Evolutionary conservation across 1,140 invertebrate species (phyloP).

Genomic region (Nymphalis io): DNA sequence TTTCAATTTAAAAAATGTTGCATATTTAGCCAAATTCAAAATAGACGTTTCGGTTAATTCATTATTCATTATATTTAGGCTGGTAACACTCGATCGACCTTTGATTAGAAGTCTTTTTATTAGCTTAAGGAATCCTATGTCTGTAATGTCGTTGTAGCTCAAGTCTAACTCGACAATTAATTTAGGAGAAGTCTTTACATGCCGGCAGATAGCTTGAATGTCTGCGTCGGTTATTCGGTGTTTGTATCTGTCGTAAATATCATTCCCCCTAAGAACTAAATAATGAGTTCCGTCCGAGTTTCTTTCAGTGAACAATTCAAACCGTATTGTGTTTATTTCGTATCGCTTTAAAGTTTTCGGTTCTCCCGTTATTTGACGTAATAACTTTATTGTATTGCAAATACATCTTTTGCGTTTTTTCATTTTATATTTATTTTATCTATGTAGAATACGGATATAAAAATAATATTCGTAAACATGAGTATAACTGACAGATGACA

Average conservation of each 20-base stretch:
- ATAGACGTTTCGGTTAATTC: constrained; percentile 71
- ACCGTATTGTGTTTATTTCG: constrained; percentile 63
- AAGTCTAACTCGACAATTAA: constrained; percentile 78
- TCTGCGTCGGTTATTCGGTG: constrained; percentile 74
- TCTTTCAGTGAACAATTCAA: constrained; percentile 65
- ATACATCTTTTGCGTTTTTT: constrained; percentile 53
- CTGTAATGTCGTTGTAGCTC: constrained; percentile 80
- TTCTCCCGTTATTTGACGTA: constrained; percentile 55
- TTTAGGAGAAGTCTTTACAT: constrained; percentile 69
- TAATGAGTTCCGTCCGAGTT: constrained; percentile 63
- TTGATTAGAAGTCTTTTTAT: constrained; percentile 68
- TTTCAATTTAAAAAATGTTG: constrained; percentile 70
- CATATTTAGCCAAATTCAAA: constrained; percentile 60
- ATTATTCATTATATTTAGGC: constrained; percentile 81
- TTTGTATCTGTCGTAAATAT: constrained; percentile 58
- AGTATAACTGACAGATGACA: neutral
- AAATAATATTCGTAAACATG: neutral
- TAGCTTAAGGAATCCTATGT: constrained; percentile 78
- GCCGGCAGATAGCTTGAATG: constrained; percentile 72
- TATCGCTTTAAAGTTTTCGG: constrained; percentile 42
- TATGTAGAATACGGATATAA: too few species aligned
- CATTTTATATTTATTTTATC: constrained; percentile 17
- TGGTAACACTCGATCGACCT: constrained; percentile 58
- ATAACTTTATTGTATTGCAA: constrained; percentile 49
- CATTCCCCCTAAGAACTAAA: constrained; percentile 60